Percentiles rank a stretch among this genome's conserved stretches.
Conservation (phyloP, 2,888 invertebrate genomes). For the Pediacus dermestoides region DNA sequence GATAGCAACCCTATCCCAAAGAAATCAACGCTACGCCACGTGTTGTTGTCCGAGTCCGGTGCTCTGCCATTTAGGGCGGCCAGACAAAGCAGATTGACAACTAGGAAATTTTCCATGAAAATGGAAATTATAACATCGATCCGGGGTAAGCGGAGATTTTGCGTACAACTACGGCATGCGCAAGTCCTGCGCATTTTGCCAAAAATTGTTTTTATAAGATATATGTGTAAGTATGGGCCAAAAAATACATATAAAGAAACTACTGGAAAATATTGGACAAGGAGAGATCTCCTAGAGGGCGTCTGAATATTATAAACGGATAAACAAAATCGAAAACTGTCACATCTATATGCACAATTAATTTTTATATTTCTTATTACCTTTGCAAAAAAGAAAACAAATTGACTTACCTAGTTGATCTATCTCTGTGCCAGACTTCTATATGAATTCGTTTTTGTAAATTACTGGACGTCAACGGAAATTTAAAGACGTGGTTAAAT, state of each 20-base stretch:
- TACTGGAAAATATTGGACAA: too few relatives aligned
- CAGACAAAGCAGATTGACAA: too few relatives aligned
- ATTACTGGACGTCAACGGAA: slow-evolving; percentile 59
- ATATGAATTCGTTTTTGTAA: slow-evolving; percentile 58
- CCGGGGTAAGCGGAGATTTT: slow-evolving; percentile 26
- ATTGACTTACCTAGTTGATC: slow-evolving; percentile 69
- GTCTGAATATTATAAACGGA: too few relatives aligned
- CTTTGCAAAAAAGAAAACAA: too few relatives aligned
- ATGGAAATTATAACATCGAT: slow-evolving; percentile 28
- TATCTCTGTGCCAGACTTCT: slow-evolving; percentile 84
- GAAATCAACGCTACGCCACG: too few relatives aligned
- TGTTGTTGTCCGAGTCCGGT: not conserved
- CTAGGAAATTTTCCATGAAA: slow-evolving; percentile 21
- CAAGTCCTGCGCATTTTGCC: slow-evolving; percentile 16
- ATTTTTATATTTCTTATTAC: not conserved
- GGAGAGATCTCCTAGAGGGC: too few relatives aligned
- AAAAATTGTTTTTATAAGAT: not conserved
- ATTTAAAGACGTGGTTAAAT: slow-evolving; percentile 74
- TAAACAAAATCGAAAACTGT: too few relatives aligned
- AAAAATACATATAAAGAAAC: too few relatives aligned
- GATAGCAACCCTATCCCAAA: slow-evolving; percentile 3
- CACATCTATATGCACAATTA: too few relatives aligned
- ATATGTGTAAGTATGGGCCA: slow-evolving; percentile 4
- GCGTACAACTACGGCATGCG: slow-evolving; percentile 24
- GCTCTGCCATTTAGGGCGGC: too few relatives aligned